Conservation (phyloP, 2,888 invertebrate genomes). For the Tanypteryx hageni region DNA sequence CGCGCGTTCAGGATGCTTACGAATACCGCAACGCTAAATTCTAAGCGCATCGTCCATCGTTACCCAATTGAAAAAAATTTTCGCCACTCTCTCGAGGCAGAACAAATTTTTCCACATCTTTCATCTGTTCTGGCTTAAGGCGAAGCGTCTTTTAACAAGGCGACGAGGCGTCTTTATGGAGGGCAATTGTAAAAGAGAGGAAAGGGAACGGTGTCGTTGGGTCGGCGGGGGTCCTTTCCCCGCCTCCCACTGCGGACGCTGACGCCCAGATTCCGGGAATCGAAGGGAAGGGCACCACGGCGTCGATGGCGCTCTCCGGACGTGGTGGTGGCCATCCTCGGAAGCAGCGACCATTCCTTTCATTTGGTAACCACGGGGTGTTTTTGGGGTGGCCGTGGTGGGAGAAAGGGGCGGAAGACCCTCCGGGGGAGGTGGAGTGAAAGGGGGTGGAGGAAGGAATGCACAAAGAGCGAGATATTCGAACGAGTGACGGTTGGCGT, state of each 20-base stretch:
- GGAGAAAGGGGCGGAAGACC: neutral
- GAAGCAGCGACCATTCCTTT: no score
- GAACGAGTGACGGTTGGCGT: constrained; percentile 42
- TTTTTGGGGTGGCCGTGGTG: neutral
- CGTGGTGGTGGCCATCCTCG: no score
- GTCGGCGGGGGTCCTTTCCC: neutral
- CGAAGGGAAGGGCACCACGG: neutral
- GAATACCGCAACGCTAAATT: no score
- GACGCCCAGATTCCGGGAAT: neutral
- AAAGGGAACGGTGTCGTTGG: neutral
- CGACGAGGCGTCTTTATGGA: neutral
- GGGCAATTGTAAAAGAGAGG: neutral
- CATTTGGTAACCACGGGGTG: neutral
- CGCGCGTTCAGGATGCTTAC: no score
- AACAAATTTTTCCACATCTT: neutral
- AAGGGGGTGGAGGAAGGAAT: neutral
- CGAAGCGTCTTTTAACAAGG: neutral
- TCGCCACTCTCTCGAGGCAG: no score
- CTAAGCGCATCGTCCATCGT: no score
- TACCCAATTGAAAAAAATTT: no score
- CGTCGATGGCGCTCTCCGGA: no score
- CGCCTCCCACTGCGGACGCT: neutral
- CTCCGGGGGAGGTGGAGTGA: neutral
- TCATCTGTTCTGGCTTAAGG: neutral
- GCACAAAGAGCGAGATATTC: neutral